Percentiles rank a stretch among this genome's conserved stretches.
phyloP scores from a whole-genome alignment of 1,140 invertebrate genomes.

The Pararge aegeria region DNA sequence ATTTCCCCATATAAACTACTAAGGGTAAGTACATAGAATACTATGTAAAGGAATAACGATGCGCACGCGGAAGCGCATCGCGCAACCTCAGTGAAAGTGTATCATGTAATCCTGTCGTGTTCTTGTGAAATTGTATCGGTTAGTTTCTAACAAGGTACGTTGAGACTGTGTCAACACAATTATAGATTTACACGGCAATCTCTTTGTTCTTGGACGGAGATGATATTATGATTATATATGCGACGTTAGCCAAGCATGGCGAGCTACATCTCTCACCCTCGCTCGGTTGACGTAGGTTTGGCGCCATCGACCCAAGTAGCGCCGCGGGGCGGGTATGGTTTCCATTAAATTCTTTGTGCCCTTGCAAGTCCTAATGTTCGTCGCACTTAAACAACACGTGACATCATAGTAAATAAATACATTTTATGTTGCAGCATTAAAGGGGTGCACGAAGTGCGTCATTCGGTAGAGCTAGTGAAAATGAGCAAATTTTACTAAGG shows the following conservation, averaged over 20 bases:
- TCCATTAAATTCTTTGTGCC: constrained; percentile 63
- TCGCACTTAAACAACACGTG: constrained; percentile 58
- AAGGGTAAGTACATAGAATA: constrained; percentile 62
- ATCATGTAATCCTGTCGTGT: constrained; percentile 75
- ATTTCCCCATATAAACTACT: constrained; percentile 68
- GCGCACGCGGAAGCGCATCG: constrained; percentile 52
- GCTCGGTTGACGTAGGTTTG: constrained; percentile 66
- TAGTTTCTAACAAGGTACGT: constrained; percentile 38
- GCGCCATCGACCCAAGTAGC: constrained; percentile 78
- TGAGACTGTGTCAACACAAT: constrained; percentile 18
- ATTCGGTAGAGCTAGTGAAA: constrained; percentile 72
- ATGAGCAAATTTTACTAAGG: constrained; percentile 66
- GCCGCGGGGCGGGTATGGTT: constrained; percentile 60
- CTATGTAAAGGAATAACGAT: constrained; percentile 38
- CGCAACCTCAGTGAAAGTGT: constrained; percentile 73
- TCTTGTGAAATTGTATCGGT: constrained; percentile 75
- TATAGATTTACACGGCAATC: constrained; percentile 20
- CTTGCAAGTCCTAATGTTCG: constrained; percentile 59
- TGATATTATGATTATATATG: constrained; percentile 23
- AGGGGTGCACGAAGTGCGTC: constrained; percentile 73
- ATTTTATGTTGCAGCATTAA: constrained; percentile 65
- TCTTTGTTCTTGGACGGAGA: constrained; percentile 24
- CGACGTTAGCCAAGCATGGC: constrained; percentile 11
- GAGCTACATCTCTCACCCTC: constrained; percentile 42
- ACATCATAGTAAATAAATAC: constrained; percentile 47